A percentile compares a stretch with the other conserved stretches of the same genome.
Conservation (phyloP, 2,113 vertebrate species). For the Macheiramphus alcinus region DNA sequence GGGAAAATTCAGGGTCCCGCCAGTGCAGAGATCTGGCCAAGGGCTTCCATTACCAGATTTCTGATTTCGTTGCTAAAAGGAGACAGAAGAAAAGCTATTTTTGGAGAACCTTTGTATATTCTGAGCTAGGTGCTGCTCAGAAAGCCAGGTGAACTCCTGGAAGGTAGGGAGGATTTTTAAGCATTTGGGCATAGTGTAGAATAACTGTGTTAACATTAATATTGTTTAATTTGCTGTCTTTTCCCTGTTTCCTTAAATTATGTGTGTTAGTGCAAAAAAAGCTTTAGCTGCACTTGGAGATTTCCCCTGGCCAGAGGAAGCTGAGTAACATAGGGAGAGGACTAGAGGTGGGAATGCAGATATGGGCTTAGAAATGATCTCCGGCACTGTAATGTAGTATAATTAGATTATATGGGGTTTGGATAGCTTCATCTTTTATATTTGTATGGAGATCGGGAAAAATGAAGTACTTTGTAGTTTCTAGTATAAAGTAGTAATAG, state of each 20-base stretch:
- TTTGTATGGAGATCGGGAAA: conserved; percentile 48
- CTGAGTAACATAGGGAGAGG: background rate
- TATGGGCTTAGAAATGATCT: background rate
- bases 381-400: conserved; percentile 20
- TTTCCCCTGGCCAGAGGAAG: background rate
- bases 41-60: background rate
- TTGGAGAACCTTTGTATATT: background rate
- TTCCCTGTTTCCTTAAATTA: background rate
- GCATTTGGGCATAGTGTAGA: background rate
- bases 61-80: background rate
- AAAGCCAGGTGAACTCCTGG: background rate
- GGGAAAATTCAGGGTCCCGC: background rate
- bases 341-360: background rate
- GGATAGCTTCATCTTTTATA: conserved; percentile 49
- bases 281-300: conserved; percentile 29
- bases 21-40: background rate
- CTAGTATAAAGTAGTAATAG: conserved; percentile 34
- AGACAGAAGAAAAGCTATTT: background rate
- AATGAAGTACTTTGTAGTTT: conserved; percentile 60
- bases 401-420: conserved; percentile 5
- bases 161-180: background rate
- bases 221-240: background rate
- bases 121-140: background rate
- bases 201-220: background rate
- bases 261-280: background rate